Evolutionary conservation across 2,888 invertebrate genomes (phyloP), one percentile per base, ranked within the genome.

Genomic region (Protonemura montana): DNA sequence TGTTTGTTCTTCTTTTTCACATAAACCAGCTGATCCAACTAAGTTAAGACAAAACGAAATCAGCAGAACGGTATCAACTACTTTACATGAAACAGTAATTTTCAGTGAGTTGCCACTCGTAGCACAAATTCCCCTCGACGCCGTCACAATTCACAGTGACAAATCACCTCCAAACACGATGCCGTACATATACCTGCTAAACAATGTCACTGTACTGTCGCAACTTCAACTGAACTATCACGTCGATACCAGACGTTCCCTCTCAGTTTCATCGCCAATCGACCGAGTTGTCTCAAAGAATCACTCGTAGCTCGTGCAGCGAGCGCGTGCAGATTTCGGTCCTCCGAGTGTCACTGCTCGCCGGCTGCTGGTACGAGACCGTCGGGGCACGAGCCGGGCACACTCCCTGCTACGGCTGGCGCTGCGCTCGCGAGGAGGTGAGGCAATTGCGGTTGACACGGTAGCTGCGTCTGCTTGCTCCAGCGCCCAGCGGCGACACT

Each of bases 361-460:
- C 13, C 21, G 59, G 3, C 16, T 59, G 59, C 16, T 59, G 59
- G n/a, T n/a, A n/a, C n/a, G n/a, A n/a, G n/a, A n/a, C n/a, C n/a
- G n/a, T n/a, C n/a, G n/a, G n/a, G n/a, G 59, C 59, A 59, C 59
- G 59, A 59, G 59, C 21, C 59, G 59, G 59, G 16, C 59, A 59
- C 59, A 59, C 59, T 59, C 59, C 59, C 59, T 35, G 35, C 35
- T 3, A 10, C 10, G 35, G 35, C 35, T 35, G 35, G 3, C 5
- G 59, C 59, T 10, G 59, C 59, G 59, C 59, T 3, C 59, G 59
- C 1, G 16, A 13, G 59, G 59, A 59, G 59, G 59, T 59, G 59
- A 59, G 59, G 59, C 59, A 59, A 59, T 59, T 59, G 59, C 59
- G 59, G 59, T 59, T 59, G 59, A 59, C 59, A 59, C 59, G 59